phyloP scores from a whole-genome alignment of 2,113 vertebrate genomes.

The Eupsittula cactorum region DNA sequence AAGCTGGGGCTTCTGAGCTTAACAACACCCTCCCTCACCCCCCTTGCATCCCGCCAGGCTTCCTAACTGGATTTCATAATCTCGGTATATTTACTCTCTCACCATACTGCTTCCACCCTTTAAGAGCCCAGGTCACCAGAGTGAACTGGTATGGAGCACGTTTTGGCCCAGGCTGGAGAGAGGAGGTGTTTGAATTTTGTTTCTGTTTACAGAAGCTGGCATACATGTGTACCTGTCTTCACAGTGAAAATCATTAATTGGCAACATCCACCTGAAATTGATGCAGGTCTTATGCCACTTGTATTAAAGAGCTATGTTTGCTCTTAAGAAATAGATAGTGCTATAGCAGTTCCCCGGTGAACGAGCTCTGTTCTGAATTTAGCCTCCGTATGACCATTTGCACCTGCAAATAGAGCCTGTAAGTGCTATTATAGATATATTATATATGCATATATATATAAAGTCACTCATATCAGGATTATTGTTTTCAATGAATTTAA shows the following conservation, averaged over 20 bases:
- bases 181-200: neutral
- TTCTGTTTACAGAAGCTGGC: neutral
- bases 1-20: neutral
- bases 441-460: neutral
- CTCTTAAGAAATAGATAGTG: neutral
- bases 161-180: neutral
- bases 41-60: rapidly evolving
- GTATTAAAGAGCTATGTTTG: neutral
- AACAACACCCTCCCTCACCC: neutral
- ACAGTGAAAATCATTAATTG: neutral
- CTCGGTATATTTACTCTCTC: neutral
- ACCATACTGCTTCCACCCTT: neutral
- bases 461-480: neutral
- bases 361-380: slow-evolving; percentile 17
- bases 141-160: neutral
- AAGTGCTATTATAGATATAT: neutral
- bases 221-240: neutral
- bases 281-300: neutral
- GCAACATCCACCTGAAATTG: neutral
- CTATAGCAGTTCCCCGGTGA: slow-evolving; percentile 3
- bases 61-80: neutral
- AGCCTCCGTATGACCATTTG: neutral
- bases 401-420: neutral
- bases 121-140: neutral
- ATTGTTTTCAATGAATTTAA: slow-evolving; percentile 53